Base-by-base conservation (phyloP, 2,888 invertebrate species). In the Eudasyphora cyanicolor region DNA sequence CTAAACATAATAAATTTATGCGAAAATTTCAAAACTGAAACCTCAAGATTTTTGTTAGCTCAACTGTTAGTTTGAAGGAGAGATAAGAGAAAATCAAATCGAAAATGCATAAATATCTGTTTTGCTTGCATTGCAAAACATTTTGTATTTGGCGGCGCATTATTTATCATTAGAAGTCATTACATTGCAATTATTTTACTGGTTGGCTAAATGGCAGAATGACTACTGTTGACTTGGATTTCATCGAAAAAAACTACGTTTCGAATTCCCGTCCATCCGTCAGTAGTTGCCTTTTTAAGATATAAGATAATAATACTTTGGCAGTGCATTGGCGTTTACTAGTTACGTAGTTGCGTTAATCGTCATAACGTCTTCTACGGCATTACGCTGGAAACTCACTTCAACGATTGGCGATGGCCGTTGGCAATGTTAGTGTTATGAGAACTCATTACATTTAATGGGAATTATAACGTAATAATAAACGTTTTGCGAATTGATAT, bases 401-500 rank as follows among this genome's bases (percentile, higher is more conserved):
- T 60, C n/a, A n/a, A n/a, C n/a, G n/a, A n/a, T 45, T 49, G 5
- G 42, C 2, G 38, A 32, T 70, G 2, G 14, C 29, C 38, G 74
- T 64, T 67, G 54, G 60, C 57, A 32, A 17, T 76, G 35, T n/a
- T 76, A 14, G n/a, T 57, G 54, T 82, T 60, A 74, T 77, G 76
- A 38, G 73, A 29, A 74, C 49, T 73, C 73, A 82, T 77, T 76
- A 73, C 57, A 60, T 42, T 64, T 62, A 51, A 69, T 79, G 75
- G 57, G 35, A 75, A 76, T 76, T 57, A 60, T 21, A 35, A 71
- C 45, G 54, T 38, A 49, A 62, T 32, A 49, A 62, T 32, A 64
- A 73, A 76, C 71, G 71, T 76, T 76, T 64, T 67, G 27, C 42
- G 81, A 71, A 80, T 76, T 57, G 29, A 54, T 64, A 17, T 74